Evolutionary conservation across 2,888 invertebrate species (phyloP), one percentile per base, ranked within the genome.

Genomic region (Hololepta plana): DNA sequence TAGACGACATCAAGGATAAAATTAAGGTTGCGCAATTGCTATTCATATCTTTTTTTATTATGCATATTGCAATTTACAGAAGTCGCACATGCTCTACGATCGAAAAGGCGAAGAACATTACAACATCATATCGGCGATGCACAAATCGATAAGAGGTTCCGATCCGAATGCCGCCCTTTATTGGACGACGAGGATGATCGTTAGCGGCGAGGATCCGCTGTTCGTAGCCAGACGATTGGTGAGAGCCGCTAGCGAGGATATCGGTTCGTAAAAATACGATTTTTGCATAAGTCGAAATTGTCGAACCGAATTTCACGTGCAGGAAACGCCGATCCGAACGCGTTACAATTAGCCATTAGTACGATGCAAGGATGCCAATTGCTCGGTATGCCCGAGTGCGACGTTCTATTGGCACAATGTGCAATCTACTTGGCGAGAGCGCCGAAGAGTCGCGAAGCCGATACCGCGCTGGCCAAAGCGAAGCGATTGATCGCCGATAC

Each of bases 61-160:
- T n/a, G n/a, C n/a, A n/a, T n/a, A n/a, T n/a, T n/a, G n/a, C 12
- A 37, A 25, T 9, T 47, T 51, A 17, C 51, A 75, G 65, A 68
- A 75, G 39, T 71, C 76, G 1, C 81, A 82, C 45, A 61, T 80
- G 47, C 45, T 80, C 17, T 84, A 82, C 48, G 82, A 84, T 46
- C 63, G 66, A 28, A 64, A 67, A 47, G 82, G 84, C 5, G 82
- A 84, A 25, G 77, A 82, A 44, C 82, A 84, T 51, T 84, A 81
- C 50, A 77, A 82, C 47, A 67, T 69, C 19, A 72, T 80, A 39
- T 84, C 82, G 2, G 84, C 84, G 1, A 55, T 84, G 37, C 82
- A 82, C 43, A 84, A 85, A 51, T 76, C 81, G 0, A 72, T 85
- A 26, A 61, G 84, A 37, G 81, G 81, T 1, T 69, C 77, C 10